phyloP scores from a whole-genome alignment of 2,888 invertebrate species.

The Yponomeuta evonymella region DNA sequence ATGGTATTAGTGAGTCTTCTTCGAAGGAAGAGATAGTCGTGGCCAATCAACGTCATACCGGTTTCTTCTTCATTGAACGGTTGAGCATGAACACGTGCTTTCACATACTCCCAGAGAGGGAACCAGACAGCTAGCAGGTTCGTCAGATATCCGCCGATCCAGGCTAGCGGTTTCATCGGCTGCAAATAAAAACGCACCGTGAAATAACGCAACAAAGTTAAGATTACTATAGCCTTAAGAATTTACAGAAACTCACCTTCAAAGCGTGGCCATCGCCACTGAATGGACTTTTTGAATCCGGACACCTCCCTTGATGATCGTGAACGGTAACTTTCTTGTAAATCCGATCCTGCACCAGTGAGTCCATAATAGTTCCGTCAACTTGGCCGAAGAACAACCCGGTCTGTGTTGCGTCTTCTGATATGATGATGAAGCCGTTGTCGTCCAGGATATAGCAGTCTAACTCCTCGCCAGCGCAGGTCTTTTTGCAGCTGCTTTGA shows the following conservation, averaged over 20 bases:
- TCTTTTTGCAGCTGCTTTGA: constrained; percentile 84
- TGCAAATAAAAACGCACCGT: constrained; percentile 32
- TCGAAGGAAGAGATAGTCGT: too few relatives aligned
- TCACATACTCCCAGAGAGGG: constrained; percentile 61
- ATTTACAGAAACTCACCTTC: constrained; percentile 22
- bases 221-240: neutral
- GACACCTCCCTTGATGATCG: constrained; percentile 93
- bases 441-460: constrained; percentile 96
- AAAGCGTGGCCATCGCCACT: constrained; percentile 67
- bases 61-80: constrained; percentile 72
- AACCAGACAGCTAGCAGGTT: constrained; percentile 67
- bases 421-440: constrained; percentile 94
- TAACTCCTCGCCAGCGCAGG: constrained; percentile 89
- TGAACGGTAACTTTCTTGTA: constrained; percentile 91
- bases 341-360: constrained; percentile 91
- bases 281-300: constrained; percentile 80
- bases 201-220: neutral
- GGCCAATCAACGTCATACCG: constrained; percentile 35
- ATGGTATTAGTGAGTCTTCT: too few relatives aligned
- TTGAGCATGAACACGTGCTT: constrained; percentile 40
- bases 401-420: constrained; percentile 89
- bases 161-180: constrained; percentile 74
- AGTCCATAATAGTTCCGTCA: constrained; percentile 96
- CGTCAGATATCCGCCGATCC: constrained; percentile 73
- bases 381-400: constrained; percentile 96